Evolutionary conservation across 2,888 invertebrate genomes (phyloP).

Genomic region (Drosophila niveifrons): DNA sequence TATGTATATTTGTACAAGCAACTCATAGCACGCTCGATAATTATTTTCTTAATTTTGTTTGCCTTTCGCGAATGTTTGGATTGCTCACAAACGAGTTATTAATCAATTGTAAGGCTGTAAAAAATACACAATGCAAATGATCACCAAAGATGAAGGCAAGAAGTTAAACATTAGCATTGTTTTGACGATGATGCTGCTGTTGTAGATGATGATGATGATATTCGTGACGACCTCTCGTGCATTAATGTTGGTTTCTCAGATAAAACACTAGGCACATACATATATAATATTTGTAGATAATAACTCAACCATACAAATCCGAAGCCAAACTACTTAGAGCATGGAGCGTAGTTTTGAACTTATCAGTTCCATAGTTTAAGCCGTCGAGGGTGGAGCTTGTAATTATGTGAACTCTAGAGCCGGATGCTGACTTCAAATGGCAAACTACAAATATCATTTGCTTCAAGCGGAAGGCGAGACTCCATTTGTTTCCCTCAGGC

Average conservation of each 20-base stretch:
- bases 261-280: constrained; percentile 3
- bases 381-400: constrained; percentile 21
- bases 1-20: not conserved
- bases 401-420: constrained; percentile 1
- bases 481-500: constrained; percentile 5
- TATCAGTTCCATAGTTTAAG: constrained; percentile 22
- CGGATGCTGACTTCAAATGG: constrained; percentile 33
- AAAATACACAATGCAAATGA: not conserved
- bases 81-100: constrained; percentile 1
- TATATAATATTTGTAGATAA: not conserved
- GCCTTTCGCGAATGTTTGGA: not conserved
- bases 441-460: constrained; percentile 46
- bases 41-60: not conserved
- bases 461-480: constrained; percentile 38
- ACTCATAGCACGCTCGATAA: not conserved
- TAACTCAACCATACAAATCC: not conserved
- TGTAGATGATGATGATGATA: not conserved
- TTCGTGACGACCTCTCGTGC: not conserved
- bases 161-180: constrained; percentile 1
- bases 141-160: not conserved
- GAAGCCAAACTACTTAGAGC: not conserved
- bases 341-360: constrained; percentile 11
- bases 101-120: constrained; percentile 4
- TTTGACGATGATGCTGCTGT: not conserved
- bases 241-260: constrained; percentile 12